phyloP scores from a whole-genome alignment of 2,113 vertebrate species.

The Vulpes lagopus region DNA sequence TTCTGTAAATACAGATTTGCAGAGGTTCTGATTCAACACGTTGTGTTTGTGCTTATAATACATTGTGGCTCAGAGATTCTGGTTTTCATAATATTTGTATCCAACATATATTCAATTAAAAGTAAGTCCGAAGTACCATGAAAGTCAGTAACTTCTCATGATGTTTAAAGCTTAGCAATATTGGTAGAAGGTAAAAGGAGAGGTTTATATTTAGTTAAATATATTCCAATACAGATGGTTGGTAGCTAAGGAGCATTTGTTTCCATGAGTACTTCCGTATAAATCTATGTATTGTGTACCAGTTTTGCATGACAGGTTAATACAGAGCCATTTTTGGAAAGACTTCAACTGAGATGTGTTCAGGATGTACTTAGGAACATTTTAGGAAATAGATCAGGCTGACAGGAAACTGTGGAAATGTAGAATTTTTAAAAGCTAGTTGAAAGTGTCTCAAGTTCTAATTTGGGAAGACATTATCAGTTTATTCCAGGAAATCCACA shows the following conservation, averaged over 20 bases:
- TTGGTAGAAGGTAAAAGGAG: conserved; percentile 30
- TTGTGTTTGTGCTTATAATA: not conserved
- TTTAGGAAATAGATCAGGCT: conserved; percentile 71
- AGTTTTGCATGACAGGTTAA: conserved; percentile 55
- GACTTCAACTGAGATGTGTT: conserved; percentile 56
- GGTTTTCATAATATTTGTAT: conserved; percentile 1
- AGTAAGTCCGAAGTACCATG: not conserved
- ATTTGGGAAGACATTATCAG: conserved; percentile 82
- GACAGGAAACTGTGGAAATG: conserved; percentile 74
- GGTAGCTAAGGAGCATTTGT: conserved; percentile 11
- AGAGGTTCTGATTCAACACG: not conserved
- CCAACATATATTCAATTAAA: not conserved
- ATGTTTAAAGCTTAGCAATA: conserved; percentile 50
- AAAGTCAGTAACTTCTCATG: not conserved
- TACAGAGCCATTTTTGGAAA: conserved; percentile 64
- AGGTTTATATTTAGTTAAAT: conserved; percentile 41
- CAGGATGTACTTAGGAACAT: conserved; percentile 64
- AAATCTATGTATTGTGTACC: not conserved
- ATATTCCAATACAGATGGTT: not conserved
- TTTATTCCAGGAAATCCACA: conserved; percentile 79
- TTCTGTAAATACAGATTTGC: conserved; percentile 26
- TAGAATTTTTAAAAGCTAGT: conserved; percentile 68
- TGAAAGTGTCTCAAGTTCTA: conserved; percentile 66
- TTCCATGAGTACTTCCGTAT: conserved; percentile 13
- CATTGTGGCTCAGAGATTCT: not conserved